Evolutionary conservation across 2,113 vertebrate species (phyloP), one percentile per base, ranked within the genome.

Genomic region (Trinectes maculatus): DNA sequence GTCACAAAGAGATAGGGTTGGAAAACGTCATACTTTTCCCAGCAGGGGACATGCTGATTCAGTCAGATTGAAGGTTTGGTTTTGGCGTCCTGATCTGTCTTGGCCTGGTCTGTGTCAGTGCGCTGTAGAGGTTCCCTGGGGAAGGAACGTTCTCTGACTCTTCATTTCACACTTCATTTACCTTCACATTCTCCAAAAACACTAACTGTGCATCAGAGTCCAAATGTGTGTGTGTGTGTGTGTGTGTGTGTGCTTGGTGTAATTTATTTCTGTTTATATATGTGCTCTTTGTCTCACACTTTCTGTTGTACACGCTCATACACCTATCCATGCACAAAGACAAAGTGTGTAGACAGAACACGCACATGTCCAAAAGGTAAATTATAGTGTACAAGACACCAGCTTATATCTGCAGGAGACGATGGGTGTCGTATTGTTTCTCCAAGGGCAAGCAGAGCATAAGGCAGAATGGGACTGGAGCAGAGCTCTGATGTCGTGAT

Each of bases 131-230:
- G 49, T 37, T 84, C 85, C 85, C 85, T 52, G 56, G 80, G 84
- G 86, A 87, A 59, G 44, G 72, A 89, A 82, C 78, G 79, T 86
- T 89, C 76, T 82, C 86, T 68, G 77, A 82, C 82, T 89, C 85
- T 79, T 91, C 89, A 91, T 89, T 89, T 89, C 88, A 89, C 74
- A 55, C 86, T 87, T 91, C 88, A 91, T 91, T 91, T 82, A 79
- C 61, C 83, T 59, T 67, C 85, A 84, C 85, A 85, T 79, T 83
- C 77, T 67, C 80, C 82, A 71, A 83, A 88, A 87, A 85, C 83
- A 81, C 79, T 70, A 77, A 74, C 68, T 80, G 56, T 75, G 85
- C 55, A 62, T 78, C 33, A 58, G 70, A 40, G 70, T 51, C 39
- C 63, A 62, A 53, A 63, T 34, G 68, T 65, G 37, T 18, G 44